Evolutionary conservation across 1,140 invertebrate species (phyloP).

Genomic region (Nasonia longicornis): DNA sequence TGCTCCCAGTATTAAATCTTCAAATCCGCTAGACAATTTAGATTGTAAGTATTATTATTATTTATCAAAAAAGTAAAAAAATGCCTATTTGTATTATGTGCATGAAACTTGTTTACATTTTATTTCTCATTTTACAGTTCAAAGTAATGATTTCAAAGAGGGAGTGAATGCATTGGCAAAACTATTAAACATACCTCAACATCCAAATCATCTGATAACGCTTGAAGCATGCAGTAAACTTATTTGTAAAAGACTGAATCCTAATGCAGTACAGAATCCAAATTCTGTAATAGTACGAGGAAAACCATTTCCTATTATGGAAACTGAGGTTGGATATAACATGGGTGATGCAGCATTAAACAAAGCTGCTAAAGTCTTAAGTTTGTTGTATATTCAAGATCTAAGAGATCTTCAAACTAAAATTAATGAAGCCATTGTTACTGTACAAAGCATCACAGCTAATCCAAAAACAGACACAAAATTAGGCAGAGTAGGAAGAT

Average conservation of each 20-base stretch:
- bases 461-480: slow-evolving; percentile 97
- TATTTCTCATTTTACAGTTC: slow-evolving; percentile 74
- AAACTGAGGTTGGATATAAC: slow-evolving; percentile 78
- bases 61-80: neutral
- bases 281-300: slow-evolving; percentile 71
- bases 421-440: slow-evolving; percentile 94
- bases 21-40: slow-evolving; percentile 86
- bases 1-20: slow-evolving; percentile 77
- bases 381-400: slow-evolving; percentile 92
- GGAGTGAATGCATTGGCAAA: slow-evolving; percentile 84
- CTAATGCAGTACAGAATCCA: slow-evolving; percentile 76
- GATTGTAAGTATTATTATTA: slow-evolving; percentile 78
- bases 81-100: slow-evolving; percentile 36
- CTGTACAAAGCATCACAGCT: slow-evolving; percentile 92
- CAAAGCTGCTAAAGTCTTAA: slow-evolving; percentile 84
- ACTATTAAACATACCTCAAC: slow-evolving; percentile 82
- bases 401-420: slow-evolving; percentile 91
- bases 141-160: slow-evolving; percentile 83
- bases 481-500: slow-evolving; percentile 91
- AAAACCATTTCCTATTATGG: slow-evolving; percentile 76
- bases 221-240: slow-evolving; percentile 81
- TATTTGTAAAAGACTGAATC: slow-evolving; percentile 76
- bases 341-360: slow-evolving; percentile 79
- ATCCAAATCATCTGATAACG: slow-evolving; percentile 85
- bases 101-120: neutral